Evolutionary conservation across 2,888 invertebrate species (phyloP).

Genomic region (Brenthis ino): DNA sequence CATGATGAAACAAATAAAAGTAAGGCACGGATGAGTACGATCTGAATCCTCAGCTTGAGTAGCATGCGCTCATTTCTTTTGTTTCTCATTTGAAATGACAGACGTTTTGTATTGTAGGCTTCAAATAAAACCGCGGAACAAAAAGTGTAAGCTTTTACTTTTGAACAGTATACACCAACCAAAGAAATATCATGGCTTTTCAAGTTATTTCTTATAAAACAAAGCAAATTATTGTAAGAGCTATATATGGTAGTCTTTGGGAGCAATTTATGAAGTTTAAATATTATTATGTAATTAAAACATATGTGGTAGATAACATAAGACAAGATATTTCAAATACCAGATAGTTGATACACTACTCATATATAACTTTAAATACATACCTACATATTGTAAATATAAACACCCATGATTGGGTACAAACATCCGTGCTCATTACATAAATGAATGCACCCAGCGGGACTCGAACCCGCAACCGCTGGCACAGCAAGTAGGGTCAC

Average conservation of each 20-base stretch:
- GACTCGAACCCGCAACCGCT: too few relatives aligned
- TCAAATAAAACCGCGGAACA: constrained; percentile 23
- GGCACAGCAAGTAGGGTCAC: too few relatives aligned
- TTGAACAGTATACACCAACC: constrained; percentile 17
- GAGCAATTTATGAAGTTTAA: neutral
- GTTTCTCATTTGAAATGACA: constrained; percentile 32
- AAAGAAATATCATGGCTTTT: constrained; percentile 7
- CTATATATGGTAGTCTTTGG: neutral
- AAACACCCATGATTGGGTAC: too few relatives aligned
- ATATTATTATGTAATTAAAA: neutral
- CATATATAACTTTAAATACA: too few relatives aligned
- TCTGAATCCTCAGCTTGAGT: constrained; percentile 21
- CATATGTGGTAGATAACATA: neutral
- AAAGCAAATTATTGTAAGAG: constrained; percentile 9
- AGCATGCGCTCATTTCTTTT: constrained; percentile 27
- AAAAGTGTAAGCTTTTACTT: constrained; percentile 24
- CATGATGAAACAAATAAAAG: constrained; percentile 15
- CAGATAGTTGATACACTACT: too few relatives aligned
- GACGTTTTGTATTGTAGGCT: constrained; percentile 25
- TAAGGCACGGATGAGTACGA: constrained; percentile 13
- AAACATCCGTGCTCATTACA: too few relatives aligned
- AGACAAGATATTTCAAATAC: neutral
- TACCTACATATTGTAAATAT: too few relatives aligned
- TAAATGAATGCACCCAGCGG: too few relatives aligned
- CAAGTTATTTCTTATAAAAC: constrained; percentile 2